These are phyloP conservation scores for Promerops cafer DNA, from an alignment of 2,113 vertebrate genomes.

Conservation along the genomic window DNA sequence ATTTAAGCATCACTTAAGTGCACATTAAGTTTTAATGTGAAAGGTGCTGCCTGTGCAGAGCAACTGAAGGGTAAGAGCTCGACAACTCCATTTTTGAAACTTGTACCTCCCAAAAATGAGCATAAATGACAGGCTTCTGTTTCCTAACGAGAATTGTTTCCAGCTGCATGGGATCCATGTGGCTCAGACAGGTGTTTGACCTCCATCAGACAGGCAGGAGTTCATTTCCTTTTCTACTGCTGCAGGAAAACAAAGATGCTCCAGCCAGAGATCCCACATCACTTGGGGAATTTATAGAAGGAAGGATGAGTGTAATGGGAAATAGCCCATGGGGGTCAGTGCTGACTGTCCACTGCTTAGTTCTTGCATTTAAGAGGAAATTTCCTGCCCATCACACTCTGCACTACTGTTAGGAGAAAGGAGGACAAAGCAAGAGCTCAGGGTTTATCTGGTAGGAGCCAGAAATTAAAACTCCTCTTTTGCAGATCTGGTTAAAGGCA, in stretches of 20 bases:
- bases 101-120: not conserved
- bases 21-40: not conserved
- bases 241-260: not conserved
- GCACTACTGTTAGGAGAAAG: not conserved
- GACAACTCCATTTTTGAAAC: not conserved
- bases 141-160: not conserved
- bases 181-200: not conserved
- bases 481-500: not conserved
- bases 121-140: not conserved
- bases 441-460: not conserved
- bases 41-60: not conserved
- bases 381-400: not conserved
- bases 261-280: not conserved
- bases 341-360: not conserved
- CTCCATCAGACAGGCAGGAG: not conserved
- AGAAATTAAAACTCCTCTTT: not conserved
- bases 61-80: not conserved
- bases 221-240: not conserved
- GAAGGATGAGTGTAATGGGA: not conserved
- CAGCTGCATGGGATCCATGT: not conserved
- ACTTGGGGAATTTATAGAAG: not conserved
- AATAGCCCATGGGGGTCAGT: not conserved
- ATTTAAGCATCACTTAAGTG: not conserved
- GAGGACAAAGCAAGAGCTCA: not conserved
- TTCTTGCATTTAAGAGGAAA: not conserved